These are phyloP conservation scores for Bombus pyrosoma DNA, from an alignment of 1,140 invertebrate genomes.

Conservation along the genomic window DNA sequence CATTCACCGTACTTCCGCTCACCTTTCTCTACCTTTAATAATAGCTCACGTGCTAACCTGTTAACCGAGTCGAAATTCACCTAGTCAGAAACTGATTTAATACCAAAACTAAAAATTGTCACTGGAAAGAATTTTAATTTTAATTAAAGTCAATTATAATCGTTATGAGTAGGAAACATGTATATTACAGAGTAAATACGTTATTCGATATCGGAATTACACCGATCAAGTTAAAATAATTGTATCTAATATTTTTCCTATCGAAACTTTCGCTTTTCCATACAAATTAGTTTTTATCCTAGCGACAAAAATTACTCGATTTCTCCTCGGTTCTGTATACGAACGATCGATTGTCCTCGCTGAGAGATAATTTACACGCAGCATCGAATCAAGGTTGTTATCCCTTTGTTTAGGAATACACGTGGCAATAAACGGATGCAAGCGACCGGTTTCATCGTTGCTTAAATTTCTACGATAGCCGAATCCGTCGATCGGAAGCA, in stretches of 20 bases:
- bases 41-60: background rate
- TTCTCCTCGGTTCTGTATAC: too few relatives aligned
- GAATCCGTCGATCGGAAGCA: conserved; percentile 64
- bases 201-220: too few relatives aligned
- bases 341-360: background rate
- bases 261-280: too few relatives aligned
- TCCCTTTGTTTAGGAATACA: too few relatives aligned
- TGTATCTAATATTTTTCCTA: too few relatives aligned
- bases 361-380: background rate
- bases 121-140: background rate
- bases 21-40: background rate
- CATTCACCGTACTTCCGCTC: background rate
- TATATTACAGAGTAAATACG: too few relatives aligned
- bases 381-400: background rate
- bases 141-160: background rate
- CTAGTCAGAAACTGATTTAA: background rate
- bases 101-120: background rate
- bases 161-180: too few relatives aligned
- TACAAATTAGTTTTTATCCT: background rate
- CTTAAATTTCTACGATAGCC: conserved; percentile 48
- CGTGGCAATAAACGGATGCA: background rate
- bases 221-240: too few relatives aligned
- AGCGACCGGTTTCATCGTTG: conserved; percentile 34
- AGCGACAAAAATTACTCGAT: background rate
- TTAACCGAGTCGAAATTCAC: background rate